Percentiles rank a stretch among this genome's conserved stretches.
These are phyloP conservation scores for Peromyscus californicus DNA, from an alignment of 2,113 vertebrate species.

Conservation along the genomic window DNA sequence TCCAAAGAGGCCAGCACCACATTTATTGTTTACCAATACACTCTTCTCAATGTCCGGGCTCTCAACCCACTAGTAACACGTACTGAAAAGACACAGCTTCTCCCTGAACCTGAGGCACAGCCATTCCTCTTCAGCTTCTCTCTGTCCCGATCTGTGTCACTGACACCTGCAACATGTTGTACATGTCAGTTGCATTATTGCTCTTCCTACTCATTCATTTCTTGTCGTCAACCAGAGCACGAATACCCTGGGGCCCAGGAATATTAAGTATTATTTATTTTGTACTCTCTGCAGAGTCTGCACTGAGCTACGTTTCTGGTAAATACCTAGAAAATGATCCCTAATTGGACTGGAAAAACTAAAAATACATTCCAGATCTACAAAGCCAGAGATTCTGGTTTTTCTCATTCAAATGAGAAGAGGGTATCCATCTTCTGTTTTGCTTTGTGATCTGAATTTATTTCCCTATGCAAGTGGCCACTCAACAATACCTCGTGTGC, in stretches of 20 bases:
- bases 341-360: not conserved
- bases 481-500: not conserved
- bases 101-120: not conserved
- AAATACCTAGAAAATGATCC: not conserved
- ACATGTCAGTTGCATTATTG: not conserved
- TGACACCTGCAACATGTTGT: not conserved
- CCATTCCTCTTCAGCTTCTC: not conserved
- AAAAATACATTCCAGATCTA: not conserved
- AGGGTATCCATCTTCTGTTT: not conserved
- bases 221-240: not conserved
- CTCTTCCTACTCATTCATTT: not conserved
- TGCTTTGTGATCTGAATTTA: not conserved
- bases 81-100: no score
- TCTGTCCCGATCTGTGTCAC: not conserved
- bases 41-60: not conserved
- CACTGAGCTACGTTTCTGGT: not conserved
- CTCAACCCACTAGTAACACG: not conserved
- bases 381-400: not conserved
- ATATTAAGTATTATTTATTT: not conserved
- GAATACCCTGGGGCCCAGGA: not conserved
- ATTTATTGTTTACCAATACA: not conserved
- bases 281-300: not conserved
- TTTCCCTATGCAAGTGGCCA: not conserved
- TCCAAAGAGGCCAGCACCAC: not conserved
- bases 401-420: not conserved